Evolutionary conservation across 2,888 invertebrate species (phyloP).

Genomic region (Sphaeridia pumilis): DNA sequence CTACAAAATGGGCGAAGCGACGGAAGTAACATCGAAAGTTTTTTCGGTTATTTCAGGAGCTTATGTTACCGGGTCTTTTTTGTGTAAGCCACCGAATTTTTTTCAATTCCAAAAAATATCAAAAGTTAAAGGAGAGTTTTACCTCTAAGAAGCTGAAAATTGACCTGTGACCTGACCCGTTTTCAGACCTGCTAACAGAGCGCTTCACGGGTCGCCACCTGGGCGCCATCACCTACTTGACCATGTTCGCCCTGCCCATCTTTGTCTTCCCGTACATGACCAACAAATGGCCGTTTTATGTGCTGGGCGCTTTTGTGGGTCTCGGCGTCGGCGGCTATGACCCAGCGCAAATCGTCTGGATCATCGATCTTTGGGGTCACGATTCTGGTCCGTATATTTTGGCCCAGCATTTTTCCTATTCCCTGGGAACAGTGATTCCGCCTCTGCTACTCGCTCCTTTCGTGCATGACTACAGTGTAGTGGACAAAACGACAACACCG

Average conservation of each 20-base stretch:
- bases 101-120: background rate
- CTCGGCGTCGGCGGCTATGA: conserved; percentile 21
- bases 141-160: too few relatives aligned
- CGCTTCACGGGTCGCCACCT: conserved; percentile 2
- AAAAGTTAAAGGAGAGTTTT: too few relatives aligned
- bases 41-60: background rate
- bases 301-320: conserved; percentile 10
- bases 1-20: background rate
- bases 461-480: conserved; percentile 10
- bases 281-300: conserved; percentile 8
- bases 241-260: conserved; percentile 6
- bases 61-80: background rate
- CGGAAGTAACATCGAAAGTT: background rate
- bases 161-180: too few relatives aligned
- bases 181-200: background rate
- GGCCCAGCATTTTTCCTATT: conserved; percentile 19
- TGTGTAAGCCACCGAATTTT: background rate
- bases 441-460: conserved; percentile 18
- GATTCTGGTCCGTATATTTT: conserved; percentile 18
- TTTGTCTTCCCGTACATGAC: conserved; percentile 12
- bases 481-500: too few relatives aligned
- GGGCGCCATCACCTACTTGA: conserved; percentile 4
- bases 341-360: conserved; percentile 21
- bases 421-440: conserved; percentile 16
- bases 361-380: conserved; percentile 23